Evolutionary conservation across 2,797 vertebrate species (phyloP), one percentile per base, ranked within the genome.

Genomic region (Chelon labrosus): DNA sequence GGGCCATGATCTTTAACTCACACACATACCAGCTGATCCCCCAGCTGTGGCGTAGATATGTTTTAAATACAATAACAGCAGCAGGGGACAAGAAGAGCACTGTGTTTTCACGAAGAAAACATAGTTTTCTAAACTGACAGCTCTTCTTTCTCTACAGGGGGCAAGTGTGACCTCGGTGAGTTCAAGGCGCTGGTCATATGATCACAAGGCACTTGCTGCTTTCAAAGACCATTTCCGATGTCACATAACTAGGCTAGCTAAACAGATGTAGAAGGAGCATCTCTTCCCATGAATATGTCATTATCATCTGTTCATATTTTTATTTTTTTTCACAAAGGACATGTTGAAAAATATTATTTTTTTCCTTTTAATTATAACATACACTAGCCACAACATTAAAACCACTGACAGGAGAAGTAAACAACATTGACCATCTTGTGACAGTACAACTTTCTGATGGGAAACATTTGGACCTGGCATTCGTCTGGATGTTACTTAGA

Each of bases 41-140:
- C 63, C 90, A 91, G 85, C 88, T 89, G 86, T 54, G 51, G 65
- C 76, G 54, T 42, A 53, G 54, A 75, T 79, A 54, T 83, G 83
- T 85, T 74, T 70, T 71, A 38, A 72, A 78, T 75, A 46, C 53
- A 76, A 53, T 14, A 27, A 69, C 74, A 25, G 58, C 79, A 86
- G 80, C 70, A 39, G 75, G 69, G 53, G 51, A 25, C 73, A 35
- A 2, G 1, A 58, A 39, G 47, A 71, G 58, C 70, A 73, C 73
- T 38, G 44, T 73, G 52, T 83, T 63, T 75, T 77, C 54, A 70
- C 62, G 63, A 76, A 7, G 62, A 52, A 63, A 74, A 74, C 2
- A 2, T 6, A 31, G 52, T 83, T 84, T 51, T 61, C 75, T 63
- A 41, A 44, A 70, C 51, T 50, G 41, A 68, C 79, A 75, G 44